Percentiles rank a stretch among this genome's conserved stretches.
phyloP scores from a whole-genome alignment of 2,113 vertebrate species.

The Chaetorhynchus papuensis region DNA sequence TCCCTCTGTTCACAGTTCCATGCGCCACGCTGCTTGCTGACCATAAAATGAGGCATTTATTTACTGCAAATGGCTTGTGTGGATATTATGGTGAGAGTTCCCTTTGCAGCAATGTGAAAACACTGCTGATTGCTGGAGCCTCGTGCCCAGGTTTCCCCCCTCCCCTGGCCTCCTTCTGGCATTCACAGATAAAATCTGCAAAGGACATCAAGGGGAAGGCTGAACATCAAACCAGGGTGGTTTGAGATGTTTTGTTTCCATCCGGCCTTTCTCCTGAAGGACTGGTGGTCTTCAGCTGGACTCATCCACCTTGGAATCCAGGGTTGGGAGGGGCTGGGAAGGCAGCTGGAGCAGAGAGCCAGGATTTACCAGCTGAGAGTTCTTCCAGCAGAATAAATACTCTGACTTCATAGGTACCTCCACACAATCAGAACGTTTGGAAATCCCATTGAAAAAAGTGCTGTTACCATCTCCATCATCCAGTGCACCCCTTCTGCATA shows the following conservation, averaged over 20 bases:
- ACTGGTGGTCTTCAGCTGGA: neutral
- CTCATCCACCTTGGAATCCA: neutral
- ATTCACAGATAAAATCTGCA: neutral
- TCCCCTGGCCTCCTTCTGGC: accelerated
- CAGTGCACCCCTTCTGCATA: no score
- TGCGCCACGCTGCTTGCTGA: neutral
- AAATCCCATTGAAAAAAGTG: neutral
- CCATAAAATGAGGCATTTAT: neutral
- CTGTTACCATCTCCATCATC: neutral
- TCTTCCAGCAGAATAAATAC: neutral
- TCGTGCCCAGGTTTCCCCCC: neutral
- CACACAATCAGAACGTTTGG: neutral
- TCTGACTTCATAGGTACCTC: neutral
- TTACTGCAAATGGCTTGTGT: neutral
- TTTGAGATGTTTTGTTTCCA: neutral
- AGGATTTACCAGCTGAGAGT: neutral
- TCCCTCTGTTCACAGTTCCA: neutral
- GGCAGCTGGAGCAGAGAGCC: neutral
- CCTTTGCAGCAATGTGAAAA: neutral
- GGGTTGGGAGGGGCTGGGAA: neutral
- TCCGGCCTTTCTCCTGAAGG: neutral
- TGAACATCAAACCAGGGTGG: neutral
- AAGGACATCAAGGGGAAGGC: neutral
- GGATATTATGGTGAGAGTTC: neutral
- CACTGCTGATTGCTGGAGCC: neutral